These are phyloP conservation scores for Dromius quadrimaculatus DNA, from an alignment of 2,888 invertebrate genomes.

Conservation along the genomic window DNA sequence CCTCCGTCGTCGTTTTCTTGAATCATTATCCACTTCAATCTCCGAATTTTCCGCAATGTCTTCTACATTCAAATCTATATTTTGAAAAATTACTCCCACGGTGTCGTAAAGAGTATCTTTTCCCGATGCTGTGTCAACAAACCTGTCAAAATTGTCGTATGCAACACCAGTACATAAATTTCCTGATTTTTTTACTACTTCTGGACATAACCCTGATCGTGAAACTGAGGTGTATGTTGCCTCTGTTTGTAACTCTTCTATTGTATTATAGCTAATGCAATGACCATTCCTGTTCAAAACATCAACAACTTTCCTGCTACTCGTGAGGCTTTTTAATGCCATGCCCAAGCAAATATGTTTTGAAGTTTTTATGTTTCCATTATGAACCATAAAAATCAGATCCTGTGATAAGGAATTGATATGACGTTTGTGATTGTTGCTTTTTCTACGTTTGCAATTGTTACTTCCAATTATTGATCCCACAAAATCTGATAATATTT, in stretches of 20 bases:
- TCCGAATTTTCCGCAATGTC: slow-evolving; percentile 1
- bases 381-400: slow-evolving; percentile 54
- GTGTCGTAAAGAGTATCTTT: slow-evolving; percentile 54
- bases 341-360: slow-evolving; percentile 56
- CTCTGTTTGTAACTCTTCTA: slow-evolving; percentile 56
- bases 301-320: slow-evolving; percentile 55
- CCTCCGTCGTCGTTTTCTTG: slow-evolving; percentile 40
- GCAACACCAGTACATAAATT: slow-evolving; percentile 53
- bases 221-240: slow-evolving; percentile 44
- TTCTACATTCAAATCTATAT: background rate
- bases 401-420: slow-evolving; percentile 43
- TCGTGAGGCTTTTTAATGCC: slow-evolving; percentile 56
- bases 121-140: slow-evolving; percentile 53
- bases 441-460: background rate
- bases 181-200: slow-evolving; percentile 44
- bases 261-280: slow-evolving; percentile 54
- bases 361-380: slow-evolving; percentile 55
- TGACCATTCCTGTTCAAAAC: slow-evolving; percentile 55
- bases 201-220: slow-evolving; percentile 52
- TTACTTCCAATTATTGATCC: background rate
- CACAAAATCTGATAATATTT: slow-evolving; percentile 3
- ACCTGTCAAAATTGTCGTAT: slow-evolving; percentile 54
- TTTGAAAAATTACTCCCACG: slow-evolving; percentile 47
- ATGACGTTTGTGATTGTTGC: background rate
- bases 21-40: slow-evolving; percentile 14